Conservation (phyloP, 2,113 vertebrate genomes). For the Genyomyrus donnyi region DNA sequence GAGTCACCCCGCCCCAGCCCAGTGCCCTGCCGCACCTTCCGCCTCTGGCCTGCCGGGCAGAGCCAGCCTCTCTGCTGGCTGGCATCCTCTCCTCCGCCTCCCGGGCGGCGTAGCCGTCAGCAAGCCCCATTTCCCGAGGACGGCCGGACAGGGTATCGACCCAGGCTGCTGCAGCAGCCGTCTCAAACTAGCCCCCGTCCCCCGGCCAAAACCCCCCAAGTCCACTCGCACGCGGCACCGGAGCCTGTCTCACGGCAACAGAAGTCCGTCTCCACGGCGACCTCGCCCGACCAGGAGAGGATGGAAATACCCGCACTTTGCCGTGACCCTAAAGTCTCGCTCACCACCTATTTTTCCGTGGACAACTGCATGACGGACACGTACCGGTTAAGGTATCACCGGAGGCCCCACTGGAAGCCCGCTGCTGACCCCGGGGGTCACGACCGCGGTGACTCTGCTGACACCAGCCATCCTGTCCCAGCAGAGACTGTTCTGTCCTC, state of each 20-base stretch:
- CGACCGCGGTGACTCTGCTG: constrained; percentile 43
- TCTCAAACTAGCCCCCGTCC: constrained; percentile 44
- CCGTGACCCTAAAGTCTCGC: constrained; percentile 61
- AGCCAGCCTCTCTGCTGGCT: constrained; percentile 52
- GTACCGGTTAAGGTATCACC: constrained; percentile 89
- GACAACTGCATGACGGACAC: constrained; percentile 98
- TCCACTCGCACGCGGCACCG: background rate
- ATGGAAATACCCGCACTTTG: constrained; percentile 36
- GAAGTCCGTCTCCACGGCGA: constrained; percentile 47
- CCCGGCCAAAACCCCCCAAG: constrained; percentile 20
- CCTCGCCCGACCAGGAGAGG: constrained; percentile 52
- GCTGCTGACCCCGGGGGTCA: constrained; percentile 55
- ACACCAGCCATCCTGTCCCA: constrained; percentile 46
- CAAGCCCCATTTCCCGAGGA: constrained; percentile 36
- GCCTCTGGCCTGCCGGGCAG: constrained; percentile 28
- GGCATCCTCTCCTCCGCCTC: constrained; percentile 61
- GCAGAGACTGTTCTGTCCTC: constrained; percentile 52
- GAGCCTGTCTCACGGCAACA: constrained; percentile 22
- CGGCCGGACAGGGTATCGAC: constrained; percentile 41
- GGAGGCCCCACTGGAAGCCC: constrained; percentile 77
- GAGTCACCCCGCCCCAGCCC: constrained; percentile 42
- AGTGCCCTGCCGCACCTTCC: constrained; percentile 27
- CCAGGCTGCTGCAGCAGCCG: constrained; percentile 56
- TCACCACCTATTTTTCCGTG: constrained; percentile 93
- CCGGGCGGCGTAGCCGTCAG: constrained; percentile 60